Evolutionary conservation across 2,113 vertebrate species (phyloP).

Genomic region (Physeter macrocephalus): DNA sequence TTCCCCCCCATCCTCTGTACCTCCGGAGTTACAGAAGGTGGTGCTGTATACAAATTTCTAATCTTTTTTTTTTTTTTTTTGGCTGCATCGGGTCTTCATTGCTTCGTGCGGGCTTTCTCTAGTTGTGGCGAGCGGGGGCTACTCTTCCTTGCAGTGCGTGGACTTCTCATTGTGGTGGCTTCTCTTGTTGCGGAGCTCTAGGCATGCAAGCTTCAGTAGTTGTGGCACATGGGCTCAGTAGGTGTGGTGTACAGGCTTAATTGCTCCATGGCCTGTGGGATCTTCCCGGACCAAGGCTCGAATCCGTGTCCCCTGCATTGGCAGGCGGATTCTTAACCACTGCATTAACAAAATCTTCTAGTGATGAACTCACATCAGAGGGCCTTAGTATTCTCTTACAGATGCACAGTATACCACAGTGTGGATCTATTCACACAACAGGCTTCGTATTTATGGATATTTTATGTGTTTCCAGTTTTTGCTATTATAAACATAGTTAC

Average conservation of each 20-base stretch:
- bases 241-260: too few species aligned
- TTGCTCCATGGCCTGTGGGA: too few species aligned
- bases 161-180: too few species aligned
- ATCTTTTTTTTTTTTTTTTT: neutral
- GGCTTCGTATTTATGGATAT: neutral
- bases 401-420: neutral
- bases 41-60: neutral
- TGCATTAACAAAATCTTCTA: neutral
- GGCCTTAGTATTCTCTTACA: neutral
- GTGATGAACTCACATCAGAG: neutral
- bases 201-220: too few species aligned
- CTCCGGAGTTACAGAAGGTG: neutral
- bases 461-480: neutral
- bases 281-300: too few species aligned
- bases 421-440: neutral
- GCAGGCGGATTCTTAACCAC: too few species aligned
- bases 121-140: fast-evolving
- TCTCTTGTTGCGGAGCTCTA: too few species aligned
- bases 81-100: too few species aligned
- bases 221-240: too few species aligned
- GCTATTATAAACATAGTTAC: neutral
- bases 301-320: too few species aligned
- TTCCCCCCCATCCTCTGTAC: neutral
- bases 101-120: too few species aligned
- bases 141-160: too few species aligned